Percentiles rank a stretch among this genome's conserved stretches.
These are phyloP conservation scores for Epistrophella euchroma DNA, from an alignment of 2,888 invertebrate species.

Conservation along the genomic window DNA sequence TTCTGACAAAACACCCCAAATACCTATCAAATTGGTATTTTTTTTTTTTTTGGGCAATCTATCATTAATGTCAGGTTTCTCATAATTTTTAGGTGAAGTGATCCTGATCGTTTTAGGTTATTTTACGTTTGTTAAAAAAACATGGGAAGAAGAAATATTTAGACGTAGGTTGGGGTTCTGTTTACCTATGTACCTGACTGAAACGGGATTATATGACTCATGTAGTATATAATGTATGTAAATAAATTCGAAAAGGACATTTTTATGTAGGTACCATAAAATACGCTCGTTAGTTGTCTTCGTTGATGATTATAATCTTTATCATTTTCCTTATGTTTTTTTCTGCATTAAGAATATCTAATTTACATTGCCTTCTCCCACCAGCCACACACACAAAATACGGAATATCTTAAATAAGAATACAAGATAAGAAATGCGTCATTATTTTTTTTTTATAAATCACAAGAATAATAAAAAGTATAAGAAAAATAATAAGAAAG, in stretches of 20 bases:
- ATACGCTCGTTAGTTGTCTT: slow-evolving; percentile 49
- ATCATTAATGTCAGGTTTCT: too few relatives aligned
- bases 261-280: slow-evolving; percentile 68
- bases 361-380: slow-evolving; percentile 16
- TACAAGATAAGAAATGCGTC: slow-evolving; percentile 60
- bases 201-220: neutral
- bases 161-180: neutral
- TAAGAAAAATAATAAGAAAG: slow-evolving; percentile 61
- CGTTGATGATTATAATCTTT: slow-evolving; percentile 35
- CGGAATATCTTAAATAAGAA: slow-evolving; percentile 53
- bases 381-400: neutral
- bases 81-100: too few relatives aligned
- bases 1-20: too few relatives aligned
- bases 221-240: slow-evolving; percentile 48
- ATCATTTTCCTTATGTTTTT: slow-evolving; percentile 34
- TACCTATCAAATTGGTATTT: too few relatives aligned
- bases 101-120: too few relatives aligned
- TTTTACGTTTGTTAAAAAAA: neutral
- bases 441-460: slow-evolving; percentile 56
- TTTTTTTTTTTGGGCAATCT: too few relatives aligned
- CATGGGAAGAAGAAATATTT: neutral
- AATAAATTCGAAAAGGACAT: slow-evolving; percentile 64
- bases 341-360: slow-evolving; percentile 54
- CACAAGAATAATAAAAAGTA: slow-evolving; percentile 66
- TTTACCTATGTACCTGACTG: neutral